Conservation (phyloP, 2,888 invertebrate species). For the Kryphioiulus occultus region DNA sequence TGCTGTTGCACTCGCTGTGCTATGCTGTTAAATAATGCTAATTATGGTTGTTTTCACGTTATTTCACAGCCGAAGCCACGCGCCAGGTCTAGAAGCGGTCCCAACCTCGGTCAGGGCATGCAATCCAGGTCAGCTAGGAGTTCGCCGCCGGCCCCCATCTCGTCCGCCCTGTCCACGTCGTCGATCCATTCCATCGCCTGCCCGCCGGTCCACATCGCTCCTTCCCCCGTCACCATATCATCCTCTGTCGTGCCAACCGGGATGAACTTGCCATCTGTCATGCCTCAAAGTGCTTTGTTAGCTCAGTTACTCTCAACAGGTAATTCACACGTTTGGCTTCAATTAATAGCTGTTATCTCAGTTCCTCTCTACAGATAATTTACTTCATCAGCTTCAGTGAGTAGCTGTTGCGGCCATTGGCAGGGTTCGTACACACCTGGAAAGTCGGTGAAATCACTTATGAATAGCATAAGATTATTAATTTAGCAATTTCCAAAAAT, state of each 20-base stretch:
- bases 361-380: no score
- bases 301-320: constrained; percentile 82
- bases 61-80: constrained; percentile 63
- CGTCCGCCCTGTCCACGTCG: constrained; percentile 66
- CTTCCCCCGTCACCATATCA: constrained; percentile 52
- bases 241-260: constrained; percentile 56
- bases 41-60: constrained; percentile 14
- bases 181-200: constrained; percentile 48
- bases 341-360: no score
- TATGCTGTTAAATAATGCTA: neutral
- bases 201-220: constrained; percentile 54
- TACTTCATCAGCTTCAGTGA: no score
- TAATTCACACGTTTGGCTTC: constrained; percentile 58
- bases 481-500: no score
- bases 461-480: no score
- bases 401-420: no score
- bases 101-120: constrained; percentile 60
- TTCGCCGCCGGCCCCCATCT: constrained; percentile 53
- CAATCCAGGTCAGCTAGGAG: constrained; percentile 20
- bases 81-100: constrained; percentile 69
- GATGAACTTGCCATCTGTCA: constrained; percentile 69
- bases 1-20: neutral
- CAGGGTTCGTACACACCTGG: no score
- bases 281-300: constrained; percentile 81
- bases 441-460: no score